Base-by-base conservation (phyloP, 2,113 vertebrate species). In the Ceyx melanurus region DNA sequence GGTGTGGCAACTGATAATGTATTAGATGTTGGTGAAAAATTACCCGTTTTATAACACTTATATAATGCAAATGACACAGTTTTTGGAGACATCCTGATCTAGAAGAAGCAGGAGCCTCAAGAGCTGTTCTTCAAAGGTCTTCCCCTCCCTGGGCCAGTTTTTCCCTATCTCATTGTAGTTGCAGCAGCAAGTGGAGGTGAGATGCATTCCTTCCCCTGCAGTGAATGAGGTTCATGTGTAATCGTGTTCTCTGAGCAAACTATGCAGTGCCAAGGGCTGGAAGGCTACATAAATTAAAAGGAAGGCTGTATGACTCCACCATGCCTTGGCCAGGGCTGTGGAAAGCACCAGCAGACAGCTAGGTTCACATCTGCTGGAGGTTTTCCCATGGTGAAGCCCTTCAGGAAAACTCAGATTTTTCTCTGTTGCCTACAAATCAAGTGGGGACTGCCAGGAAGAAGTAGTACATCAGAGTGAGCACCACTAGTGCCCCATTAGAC, bases 401-500 rank as follows among this genome's bases (percentile, higher is more conserved):
- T 62, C 51, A 54, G 73, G 33, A 64, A 50, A 86, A 62, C 19
- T 54, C n/a, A 26, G 11, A 42, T 83, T 74, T 74, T 66, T 0
- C 17, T n/a, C 28, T 3, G 2, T 28, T 15, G 35, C 15, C 65
- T 88, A 80, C 51, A 77, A 58, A 42, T 45, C 0, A 0, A 20
- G 9, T 50, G 53, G 26, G 21, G 3, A 53, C 50, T 3, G 2
- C 28, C 2, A 2, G 25, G 35, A 56, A 76, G 56, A 68, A 77
- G 57, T 23, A 17, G 10, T 28, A 28, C 16, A 19, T 33, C 19
- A 14, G 14, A 2, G 4, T 73, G 23, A 57, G 5, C 42, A 45
- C 4, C 1, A 2, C 0, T 0, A 61, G 17, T 62, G 25, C 23
- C 35, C 19, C 54, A 0, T 60, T 35, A 62, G 48, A 56, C 5